phyloP scores from a whole-genome alignment of 2,113 vertebrate species.

The Nannobrachium achirus region DNA sequence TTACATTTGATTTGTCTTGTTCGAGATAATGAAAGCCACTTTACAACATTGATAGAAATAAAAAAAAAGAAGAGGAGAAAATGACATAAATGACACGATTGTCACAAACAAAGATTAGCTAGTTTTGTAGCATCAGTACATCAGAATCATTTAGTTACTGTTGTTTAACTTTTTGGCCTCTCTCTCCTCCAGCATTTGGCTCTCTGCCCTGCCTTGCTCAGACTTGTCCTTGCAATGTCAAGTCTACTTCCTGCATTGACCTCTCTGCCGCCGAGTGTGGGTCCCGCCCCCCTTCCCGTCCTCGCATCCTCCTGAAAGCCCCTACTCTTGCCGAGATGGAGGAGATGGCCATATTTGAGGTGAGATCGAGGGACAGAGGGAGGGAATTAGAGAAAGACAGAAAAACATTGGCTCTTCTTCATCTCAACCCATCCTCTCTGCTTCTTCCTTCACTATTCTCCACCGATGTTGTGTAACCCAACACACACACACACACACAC shows the following conservation, averaged over 20 bases:
- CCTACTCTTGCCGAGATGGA: slow-evolving; percentile 97
- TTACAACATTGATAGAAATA: too few species aligned
- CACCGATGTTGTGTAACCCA: background rate
- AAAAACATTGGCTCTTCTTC: background rate
- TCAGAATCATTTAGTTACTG: background rate
- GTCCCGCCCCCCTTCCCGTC: slow-evolving; percentile 60
- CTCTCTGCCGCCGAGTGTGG: slow-evolving; percentile 75
- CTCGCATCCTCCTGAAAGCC: slow-evolving; percentile 89
- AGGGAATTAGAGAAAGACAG: too few species aligned
- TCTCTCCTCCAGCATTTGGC: slow-evolving; percentile 78
- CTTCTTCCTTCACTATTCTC: background rate
- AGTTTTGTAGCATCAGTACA: background rate
- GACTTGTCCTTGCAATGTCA: slow-evolving; percentile 78
- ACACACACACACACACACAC: background rate
- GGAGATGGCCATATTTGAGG: slow-evolving; percentile 94
- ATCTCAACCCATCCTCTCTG: background rate
- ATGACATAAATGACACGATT: background rate
- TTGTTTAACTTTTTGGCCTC: background rate
- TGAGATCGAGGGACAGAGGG: slow-evolving; percentile 33
- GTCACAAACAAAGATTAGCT: background rate
- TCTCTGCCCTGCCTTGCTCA: slow-evolving; percentile 91
- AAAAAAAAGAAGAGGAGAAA: background rate
- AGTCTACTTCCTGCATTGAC: slow-evolving; percentile 91
- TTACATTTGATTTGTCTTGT: too few species aligned
- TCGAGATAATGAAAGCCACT: too few species aligned